phyloP scores from a whole-genome alignment of 2,797 vertebrate genomes.

The Sebastes goodei region DNA sequence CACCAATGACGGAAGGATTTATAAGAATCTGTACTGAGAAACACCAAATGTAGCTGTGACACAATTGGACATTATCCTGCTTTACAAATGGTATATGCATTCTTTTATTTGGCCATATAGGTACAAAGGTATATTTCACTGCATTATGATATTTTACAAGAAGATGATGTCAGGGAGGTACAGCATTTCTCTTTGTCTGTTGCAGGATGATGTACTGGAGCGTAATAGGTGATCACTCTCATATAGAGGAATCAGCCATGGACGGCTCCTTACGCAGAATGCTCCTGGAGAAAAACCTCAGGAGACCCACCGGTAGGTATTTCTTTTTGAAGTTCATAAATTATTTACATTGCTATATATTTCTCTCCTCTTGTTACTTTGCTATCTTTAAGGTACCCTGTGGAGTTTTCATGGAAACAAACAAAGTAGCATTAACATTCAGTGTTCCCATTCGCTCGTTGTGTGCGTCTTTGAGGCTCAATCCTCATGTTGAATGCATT shows the following conservation, averaged over 20 bases:
- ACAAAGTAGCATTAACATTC: not conserved
- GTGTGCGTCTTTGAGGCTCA: not conserved
- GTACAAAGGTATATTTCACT: not conserved
- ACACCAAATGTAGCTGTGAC: not conserved
- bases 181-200: slow-evolving; percentile 18
- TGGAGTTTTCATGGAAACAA: not conserved
- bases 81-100: not conserved
- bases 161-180: not conserved
- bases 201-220: slow-evolving; percentile 99
- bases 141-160: not conserved
- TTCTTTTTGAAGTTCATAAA: not conserved
- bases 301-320: slow-evolving; percentile 92
- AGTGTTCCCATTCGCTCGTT: not conserved
- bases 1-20: not conserved
- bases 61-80: not conserved
- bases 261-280: slow-evolving; percentile 94
- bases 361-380: not conserved
- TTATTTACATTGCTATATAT: not conserved
- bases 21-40: not conserved
- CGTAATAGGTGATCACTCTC: slow-evolving; percentile 94
- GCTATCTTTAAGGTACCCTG: not conserved
- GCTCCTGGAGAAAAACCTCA: slow-evolving; percentile 93
- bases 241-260: slow-evolving; percentile 98
- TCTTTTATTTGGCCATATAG: not conserved
- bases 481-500: not conserved